Percentiles rank a stretch among this genome's conserved stretches.
Evolutionary conservation across 1,140 invertebrate genomes (phyloP).

Genomic region (Acyrthosiphon pisum): DNA sequence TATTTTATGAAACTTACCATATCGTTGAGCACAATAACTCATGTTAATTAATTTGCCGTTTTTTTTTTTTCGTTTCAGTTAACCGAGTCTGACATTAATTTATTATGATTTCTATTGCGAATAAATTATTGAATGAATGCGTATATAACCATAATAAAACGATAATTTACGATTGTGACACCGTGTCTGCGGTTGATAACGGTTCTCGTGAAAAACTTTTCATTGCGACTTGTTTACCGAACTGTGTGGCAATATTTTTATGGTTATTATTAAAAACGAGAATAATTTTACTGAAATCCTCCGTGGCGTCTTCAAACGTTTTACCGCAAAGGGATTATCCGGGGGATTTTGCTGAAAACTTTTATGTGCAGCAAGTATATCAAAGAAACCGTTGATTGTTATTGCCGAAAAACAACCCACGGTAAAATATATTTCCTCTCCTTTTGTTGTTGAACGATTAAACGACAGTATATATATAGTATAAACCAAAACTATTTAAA

Average conservation of each 20-base stretch:
- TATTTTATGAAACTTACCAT: slow-evolving; percentile 8
- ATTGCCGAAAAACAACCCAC: background rate
- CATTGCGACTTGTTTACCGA: slow-evolving; percentile 4
- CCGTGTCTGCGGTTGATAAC: background rate
- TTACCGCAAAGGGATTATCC: slow-evolving; percentile 24
- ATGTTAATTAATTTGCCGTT: background rate
- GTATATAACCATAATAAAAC: slow-evolving; percentile 32
- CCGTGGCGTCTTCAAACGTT: slow-evolving; percentile 17
- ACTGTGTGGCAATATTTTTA: slow-evolving; percentile 29
- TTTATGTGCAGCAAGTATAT: background rate
- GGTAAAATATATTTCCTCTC: background rate
- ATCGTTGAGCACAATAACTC: slow-evolving; percentile 15
- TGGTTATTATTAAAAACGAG: slow-evolving; percentile 27
- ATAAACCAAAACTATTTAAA: slow-evolving; percentile 17
- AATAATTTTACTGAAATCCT: slow-evolving; percentile 22
- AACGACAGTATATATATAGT: background rate
- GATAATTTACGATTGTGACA: slow-evolving; percentile 38
- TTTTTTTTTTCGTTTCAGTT: background rate
- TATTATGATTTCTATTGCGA: background rate
- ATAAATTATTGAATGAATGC: slow-evolving; percentile 35
- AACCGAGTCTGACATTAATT: background rate
- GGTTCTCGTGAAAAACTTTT: slow-evolving; percentile 20
- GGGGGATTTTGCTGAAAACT: background rate
- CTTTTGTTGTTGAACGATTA: background rate
- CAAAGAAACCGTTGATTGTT: slow-evolving; percentile 30